These are phyloP conservation scores for Eueremaeus valkanovi DNA, from an alignment of 2,888 invertebrate genomes.

Conservation along the genomic window DNA sequence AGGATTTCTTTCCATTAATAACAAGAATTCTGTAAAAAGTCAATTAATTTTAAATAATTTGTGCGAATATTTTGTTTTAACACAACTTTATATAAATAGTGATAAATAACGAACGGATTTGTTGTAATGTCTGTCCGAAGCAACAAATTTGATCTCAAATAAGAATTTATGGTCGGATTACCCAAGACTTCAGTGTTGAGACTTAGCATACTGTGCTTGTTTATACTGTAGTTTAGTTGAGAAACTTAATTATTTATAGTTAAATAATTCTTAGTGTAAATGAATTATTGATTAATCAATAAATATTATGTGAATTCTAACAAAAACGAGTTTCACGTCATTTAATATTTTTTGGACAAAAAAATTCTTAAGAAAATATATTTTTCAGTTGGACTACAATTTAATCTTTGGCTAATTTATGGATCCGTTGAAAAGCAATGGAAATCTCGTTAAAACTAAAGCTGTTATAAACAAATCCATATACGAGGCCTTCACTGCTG, in stretches of 20 bases:
- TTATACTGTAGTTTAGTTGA: no score
- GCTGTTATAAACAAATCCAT: constrained; percentile 8
- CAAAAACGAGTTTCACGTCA: no score
- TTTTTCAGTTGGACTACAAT: background rate
- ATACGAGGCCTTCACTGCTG: background rate
- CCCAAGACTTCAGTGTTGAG: no score
- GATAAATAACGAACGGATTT: background rate
- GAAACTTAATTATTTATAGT: no score
- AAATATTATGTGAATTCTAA: no score
- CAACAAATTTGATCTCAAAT: background rate
- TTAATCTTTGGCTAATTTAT: constrained; percentile 4
- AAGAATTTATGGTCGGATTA: background rate
- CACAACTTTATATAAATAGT: background rate
- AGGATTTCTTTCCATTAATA: no score
- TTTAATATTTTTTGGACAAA: background rate
- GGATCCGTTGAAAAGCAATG: constrained; percentile 3
- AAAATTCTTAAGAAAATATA: background rate
- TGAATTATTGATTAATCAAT: no score
- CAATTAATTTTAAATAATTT: no score
- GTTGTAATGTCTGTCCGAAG: background rate
- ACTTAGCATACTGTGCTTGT: no score
- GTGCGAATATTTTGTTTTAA: background rate
- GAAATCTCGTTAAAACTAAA: background rate
- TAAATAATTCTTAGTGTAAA: no score
- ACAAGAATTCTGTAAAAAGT: no score